Conservation (phyloP, 2,113 vertebrate species). For the Anolis carolinensis region DNA sequence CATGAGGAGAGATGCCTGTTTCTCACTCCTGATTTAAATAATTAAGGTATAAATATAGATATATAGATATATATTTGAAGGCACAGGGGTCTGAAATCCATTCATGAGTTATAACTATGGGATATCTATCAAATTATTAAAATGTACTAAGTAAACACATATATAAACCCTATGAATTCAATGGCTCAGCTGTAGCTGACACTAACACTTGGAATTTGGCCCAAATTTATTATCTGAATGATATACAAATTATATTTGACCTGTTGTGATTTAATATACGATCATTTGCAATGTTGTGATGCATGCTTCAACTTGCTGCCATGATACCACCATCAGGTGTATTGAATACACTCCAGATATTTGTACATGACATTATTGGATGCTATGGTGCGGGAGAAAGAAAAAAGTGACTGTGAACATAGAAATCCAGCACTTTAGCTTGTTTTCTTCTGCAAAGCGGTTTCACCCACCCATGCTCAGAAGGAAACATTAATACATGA, state of each 20-base stretch:
- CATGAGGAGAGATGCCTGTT: too few relatives aligned
- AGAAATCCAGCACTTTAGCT: background rate
- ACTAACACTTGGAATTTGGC: background rate
- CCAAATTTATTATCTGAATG: background rate
- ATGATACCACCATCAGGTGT: background rate
- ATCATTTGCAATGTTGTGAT: background rate
- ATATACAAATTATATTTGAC: background rate
- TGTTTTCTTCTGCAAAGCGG: background rate
- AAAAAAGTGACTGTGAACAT: background rate
- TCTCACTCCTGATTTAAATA: too few relatives aligned
- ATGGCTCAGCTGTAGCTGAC: too few relatives aligned
- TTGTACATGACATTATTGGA: background rate
- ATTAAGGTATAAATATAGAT: too few relatives aligned
- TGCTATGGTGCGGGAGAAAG: background rate
- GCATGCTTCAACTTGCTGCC: background rate
- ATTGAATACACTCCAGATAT: background rate
- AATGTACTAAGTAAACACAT: too few relatives aligned
- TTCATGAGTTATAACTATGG: too few relatives aligned
- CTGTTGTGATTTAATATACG: background rate
- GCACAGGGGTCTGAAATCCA: too few relatives aligned
- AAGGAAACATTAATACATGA: background rate
- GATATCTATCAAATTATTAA: too few relatives aligned
- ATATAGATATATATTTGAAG: background rate
- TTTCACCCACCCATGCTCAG: background rate
- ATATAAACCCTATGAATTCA: too few relatives aligned